Base-by-base conservation (phyloP, 2,113 vertebrate species). In the Bothrops jararaca region DNA sequence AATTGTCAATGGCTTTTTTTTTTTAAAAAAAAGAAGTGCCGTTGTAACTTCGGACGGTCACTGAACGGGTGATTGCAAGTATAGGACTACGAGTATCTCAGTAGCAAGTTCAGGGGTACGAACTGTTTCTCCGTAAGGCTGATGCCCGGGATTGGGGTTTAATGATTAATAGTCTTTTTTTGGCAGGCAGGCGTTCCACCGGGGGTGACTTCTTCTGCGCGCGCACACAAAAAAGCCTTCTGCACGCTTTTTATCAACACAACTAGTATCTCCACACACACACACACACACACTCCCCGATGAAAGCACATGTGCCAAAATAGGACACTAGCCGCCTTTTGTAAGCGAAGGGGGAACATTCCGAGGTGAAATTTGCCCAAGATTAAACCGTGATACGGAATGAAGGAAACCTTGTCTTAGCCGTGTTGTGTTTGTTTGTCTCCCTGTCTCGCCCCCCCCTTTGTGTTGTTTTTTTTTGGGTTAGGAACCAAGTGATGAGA, bases 401-500 rank as follows among this genome's bases (percentile, higher is more conserved):
- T 2, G n/a, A 45, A n/a, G 0, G 54, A 56, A 56, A 56, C 7
- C 12, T 2, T 5, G 12, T n/a, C 50, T 53, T 50, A 87, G 5
- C 50, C 18, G 5, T 10, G 6, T 4, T 86, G 8, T 52, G 48
- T 86, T 54, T 50, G 48, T 50, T 50, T 50, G 48, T 50, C 48
- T 50, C 7, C 48, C 48, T 50, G 7, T 50, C 8, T 0, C 23
- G 4, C 4, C 12, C 4, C 4, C n/a, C 93, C 97, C 96, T 93
- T 98, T 97, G 97, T 96, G n/a, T n/a, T n/a, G n/a, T 7, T 48
- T 48, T 48, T 8, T 48, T 48, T 48, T 7, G 5, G 48, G 48
- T 87, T 97, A 99, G 99, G 95, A 99, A 99, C 97, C 99, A 99
- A 97, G 98, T 99, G 96, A 99, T 99, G 99, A 98, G 99, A 97